These are phyloP conservation scores for Hippoglossus hippoglossus DNA, from an alignment of 2,797 vertebrate genomes.

Conservation along the genomic window DNA sequence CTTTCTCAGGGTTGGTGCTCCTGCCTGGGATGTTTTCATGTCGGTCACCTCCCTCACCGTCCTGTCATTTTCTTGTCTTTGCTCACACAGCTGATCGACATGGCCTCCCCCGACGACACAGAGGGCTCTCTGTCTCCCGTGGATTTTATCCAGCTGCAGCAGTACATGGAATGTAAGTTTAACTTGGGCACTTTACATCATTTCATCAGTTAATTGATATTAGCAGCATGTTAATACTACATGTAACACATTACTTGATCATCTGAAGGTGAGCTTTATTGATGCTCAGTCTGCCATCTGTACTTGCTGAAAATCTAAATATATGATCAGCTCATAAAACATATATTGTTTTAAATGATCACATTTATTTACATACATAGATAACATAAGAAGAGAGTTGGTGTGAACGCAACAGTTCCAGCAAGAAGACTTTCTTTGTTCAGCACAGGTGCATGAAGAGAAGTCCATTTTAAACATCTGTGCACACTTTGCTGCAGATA, in stretches of 20 bases:
- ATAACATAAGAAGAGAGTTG: too few species aligned
- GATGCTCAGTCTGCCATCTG: not conserved
- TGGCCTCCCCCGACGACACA: conserved; percentile 70
- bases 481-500: too few species aligned
- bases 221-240: not conserved
- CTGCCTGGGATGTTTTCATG: not conserved
- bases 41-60: not conserved
- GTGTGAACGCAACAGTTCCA: too few species aligned
- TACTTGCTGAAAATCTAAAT: not conserved
- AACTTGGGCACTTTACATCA: not conserved
- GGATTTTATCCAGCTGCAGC: conserved; percentile 92
- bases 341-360: too few species aligned
- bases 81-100: conserved; percentile 41
- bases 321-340: conserved; percentile 3
- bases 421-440: too few species aligned
- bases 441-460: too few species aligned
- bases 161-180: conserved; percentile 91
- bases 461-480: too few species aligned
- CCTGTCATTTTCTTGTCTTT: conserved; percentile 9
- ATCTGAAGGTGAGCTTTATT: not conserved
- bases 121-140: conserved; percentile 85
- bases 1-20: not conserved
- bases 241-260: not conserved
- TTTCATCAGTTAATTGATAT: not conserved
- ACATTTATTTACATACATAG: too few species aligned